Evolutionary conservation across 2,113 vertebrate genomes (phyloP).

Genomic region (Rafetus swinhoei): DNA sequence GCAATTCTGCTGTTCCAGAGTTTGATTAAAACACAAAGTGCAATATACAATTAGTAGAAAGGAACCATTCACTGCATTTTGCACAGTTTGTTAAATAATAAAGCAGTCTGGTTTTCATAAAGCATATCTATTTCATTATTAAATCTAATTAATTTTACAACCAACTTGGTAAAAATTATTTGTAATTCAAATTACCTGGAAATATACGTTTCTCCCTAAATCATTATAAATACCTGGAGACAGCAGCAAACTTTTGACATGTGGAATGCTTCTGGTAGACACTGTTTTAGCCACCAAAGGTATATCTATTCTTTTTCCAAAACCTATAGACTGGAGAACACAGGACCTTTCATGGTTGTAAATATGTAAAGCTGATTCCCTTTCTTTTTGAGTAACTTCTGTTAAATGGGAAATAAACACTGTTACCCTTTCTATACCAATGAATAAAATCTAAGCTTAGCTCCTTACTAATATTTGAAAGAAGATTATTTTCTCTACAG

Average conservation of each 20-base stretch:
- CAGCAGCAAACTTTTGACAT: background rate
- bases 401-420: slow-evolving; percentile 34
- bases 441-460: background rate
- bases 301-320: slow-evolving; percentile 71
- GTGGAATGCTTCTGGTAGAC: background rate
- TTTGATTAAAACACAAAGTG: background rate
- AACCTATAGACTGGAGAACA: slow-evolving; percentile 78
- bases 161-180: background rate
- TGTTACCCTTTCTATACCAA: background rate
- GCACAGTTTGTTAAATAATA: background rate
- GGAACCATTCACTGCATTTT: background rate
- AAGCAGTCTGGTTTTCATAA: background rate
- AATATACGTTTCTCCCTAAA: background rate
- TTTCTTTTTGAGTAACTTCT: slow-evolving; percentile 81
- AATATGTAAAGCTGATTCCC: slow-evolving; percentile 72
- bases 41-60: background rate
- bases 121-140: background rate
- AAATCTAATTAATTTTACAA: background rate
- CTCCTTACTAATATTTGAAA: background rate
- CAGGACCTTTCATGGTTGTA: slow-evolving; percentile 65
- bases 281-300: background rate
- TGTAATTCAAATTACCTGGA: background rate
- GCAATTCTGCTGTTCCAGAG: background rate
- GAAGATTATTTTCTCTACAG: background rate
- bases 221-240: slow-evolving; percentile 73